phyloP scores from a whole-genome alignment of 2,888 invertebrate species.

The Campaea margaritaria region DNA sequence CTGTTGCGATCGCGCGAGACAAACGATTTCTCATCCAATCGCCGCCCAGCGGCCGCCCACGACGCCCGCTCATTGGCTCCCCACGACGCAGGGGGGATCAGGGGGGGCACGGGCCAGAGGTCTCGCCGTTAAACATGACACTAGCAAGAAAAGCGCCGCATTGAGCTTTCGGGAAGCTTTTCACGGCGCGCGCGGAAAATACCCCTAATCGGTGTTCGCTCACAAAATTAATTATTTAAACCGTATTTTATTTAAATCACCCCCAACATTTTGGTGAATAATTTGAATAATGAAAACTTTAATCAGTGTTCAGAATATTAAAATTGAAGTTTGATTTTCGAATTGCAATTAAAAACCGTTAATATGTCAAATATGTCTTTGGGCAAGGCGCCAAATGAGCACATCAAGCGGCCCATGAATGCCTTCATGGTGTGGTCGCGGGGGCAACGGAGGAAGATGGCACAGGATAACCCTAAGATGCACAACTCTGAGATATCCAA shows the following conservation, averaged over 20 bases:
- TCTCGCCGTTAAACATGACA: slow-evolving; percentile 73
- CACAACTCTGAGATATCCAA: slow-evolving; percentile 97
- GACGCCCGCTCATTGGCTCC: slow-evolving; percentile 71
- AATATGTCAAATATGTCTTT: slow-evolving; percentile 64
- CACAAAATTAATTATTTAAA: slow-evolving; percentile 37
- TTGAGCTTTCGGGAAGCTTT: slow-evolving; percentile 83
- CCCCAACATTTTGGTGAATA: background rate
- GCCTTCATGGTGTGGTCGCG: slow-evolving; percentile 98
- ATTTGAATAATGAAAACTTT: slow-evolving; percentile 26
- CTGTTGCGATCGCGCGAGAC: slow-evolving; percentile 85
- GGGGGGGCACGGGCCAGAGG: slow-evolving; percentile 62
- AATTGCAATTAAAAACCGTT: slow-evolving; percentile 18
- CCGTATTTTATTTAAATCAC: slow-evolving; percentile 4
- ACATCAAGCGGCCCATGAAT: slow-evolving; percentile 97
- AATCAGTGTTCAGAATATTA: slow-evolving; percentile 26
- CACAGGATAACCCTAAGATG: slow-evolving; percentile 97
- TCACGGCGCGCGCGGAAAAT: slow-evolving; percentile 71
- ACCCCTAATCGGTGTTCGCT: slow-evolving; percentile 37
- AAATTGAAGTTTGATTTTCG: slow-evolving; percentile 25
- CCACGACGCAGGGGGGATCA: slow-evolving; percentile 60
- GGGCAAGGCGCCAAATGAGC: slow-evolving; percentile 85
- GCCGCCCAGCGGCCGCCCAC: slow-evolving; percentile 77
- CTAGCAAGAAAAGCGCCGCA: slow-evolving; percentile 82
- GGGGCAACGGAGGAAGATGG: slow-evolving; percentile 95
- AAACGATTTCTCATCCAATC: slow-evolving; percentile 73